Percentiles rank a stretch among this genome's conserved stretches.
phyloP scores from a whole-genome alignment of 2,113 vertebrate species.

The Zootoca vivipara region DNA sequence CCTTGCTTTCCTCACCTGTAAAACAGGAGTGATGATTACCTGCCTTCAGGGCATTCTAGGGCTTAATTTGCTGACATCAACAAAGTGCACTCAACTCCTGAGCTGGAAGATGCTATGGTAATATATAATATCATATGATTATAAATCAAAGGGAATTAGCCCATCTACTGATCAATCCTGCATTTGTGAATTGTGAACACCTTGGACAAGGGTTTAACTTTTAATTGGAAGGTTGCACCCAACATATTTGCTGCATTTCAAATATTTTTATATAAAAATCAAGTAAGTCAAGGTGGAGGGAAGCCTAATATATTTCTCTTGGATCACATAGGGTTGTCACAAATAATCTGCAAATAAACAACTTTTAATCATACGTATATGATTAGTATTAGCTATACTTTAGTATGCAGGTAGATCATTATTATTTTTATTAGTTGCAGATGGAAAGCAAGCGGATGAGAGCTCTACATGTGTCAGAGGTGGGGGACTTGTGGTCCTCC shows the following conservation, averaged over 20 bases:
- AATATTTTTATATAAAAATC: constrained; percentile 17
- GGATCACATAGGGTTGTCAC: background rate
- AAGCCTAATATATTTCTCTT: background rate
- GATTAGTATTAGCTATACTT: background rate
- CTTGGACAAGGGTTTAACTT: constrained; percentile 4
- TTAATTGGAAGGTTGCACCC: background rate
- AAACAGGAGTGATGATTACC: background rate
- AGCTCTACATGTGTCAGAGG: background rate
- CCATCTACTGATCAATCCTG: background rate
- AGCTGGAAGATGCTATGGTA: constrained; percentile 10
- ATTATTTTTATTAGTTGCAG: background rate
- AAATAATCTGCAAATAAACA: background rate
- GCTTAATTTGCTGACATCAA: constrained; percentile 6
- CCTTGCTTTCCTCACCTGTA: constrained; percentile 3
- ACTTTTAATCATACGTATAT: background rate
- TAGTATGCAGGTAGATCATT: background rate
- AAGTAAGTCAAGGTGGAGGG: background rate
- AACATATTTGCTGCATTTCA: constrained; percentile 3
- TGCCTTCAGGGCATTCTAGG: constrained; percentile 17
- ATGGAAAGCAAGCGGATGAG: background rate
- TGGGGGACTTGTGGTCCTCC: background rate
- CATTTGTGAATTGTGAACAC: background rate
- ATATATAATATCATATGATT: background rate
- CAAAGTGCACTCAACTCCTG: background rate
- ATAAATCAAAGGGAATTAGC: background rate